phyloP scores from a whole-genome alignment of 2,113 vertebrate genomes.

The Clarias batrachus region DNA sequence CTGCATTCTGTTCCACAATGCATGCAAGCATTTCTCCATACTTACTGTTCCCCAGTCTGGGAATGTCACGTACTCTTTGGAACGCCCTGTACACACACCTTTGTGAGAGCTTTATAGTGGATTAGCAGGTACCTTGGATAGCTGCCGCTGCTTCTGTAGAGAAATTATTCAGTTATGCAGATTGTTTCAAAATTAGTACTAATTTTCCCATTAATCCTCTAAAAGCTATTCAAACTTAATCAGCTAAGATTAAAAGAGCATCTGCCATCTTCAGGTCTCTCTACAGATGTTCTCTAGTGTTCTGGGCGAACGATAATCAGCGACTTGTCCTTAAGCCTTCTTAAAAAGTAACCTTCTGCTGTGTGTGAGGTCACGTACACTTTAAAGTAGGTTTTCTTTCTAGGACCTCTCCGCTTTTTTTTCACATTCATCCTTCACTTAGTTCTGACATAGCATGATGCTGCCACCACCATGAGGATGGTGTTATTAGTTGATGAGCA shows the following conservation, averaged over 20 bases:
- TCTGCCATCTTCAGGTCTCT: background rate
- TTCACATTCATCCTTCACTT: background rate
- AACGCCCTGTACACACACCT: too few species aligned
- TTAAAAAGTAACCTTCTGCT: background rate
- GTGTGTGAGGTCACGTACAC: background rate
- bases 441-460: background rate
- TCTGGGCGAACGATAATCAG: background rate
- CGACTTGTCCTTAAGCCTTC: background rate
- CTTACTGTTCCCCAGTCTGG: too few species aligned
- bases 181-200: too few species aligned
- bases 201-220: background rate
- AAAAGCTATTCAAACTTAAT: background rate
- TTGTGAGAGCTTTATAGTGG: too few species aligned
- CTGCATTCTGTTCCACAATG: too few species aligned
- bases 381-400: background rate
- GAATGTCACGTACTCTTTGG: too few species aligned
- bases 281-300: background rate
- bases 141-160: too few species aligned
- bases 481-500: background rate
- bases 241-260: background rate
- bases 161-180: too few species aligned
- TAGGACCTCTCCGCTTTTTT: background rate
- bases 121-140: too few species aligned
- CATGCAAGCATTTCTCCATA: too few species aligned
- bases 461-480: background rate